Evolutionary conservation across 2,797 vertebrate genomes (phyloP), one percentile per base, ranked within the genome.

Genomic region (Neomorphus geoffroyi): DNA sequence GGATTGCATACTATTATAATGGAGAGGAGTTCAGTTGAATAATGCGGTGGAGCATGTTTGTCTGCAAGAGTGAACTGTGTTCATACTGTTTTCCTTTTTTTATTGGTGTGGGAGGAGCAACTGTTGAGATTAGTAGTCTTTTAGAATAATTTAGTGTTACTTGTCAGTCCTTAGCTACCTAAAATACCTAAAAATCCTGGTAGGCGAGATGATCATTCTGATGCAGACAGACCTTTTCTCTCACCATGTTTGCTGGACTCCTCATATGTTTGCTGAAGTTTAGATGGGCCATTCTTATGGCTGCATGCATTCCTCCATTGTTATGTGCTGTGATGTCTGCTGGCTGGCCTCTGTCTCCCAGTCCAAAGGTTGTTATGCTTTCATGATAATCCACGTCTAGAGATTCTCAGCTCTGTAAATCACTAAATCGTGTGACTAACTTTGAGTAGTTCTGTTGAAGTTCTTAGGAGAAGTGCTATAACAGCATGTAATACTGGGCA

Each of bases 71-170:
- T 67, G 60, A 94, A 71, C 74, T 78, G 48, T 92, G 48, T 67
- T 93, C 18, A 3, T 87, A 19, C 37, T 73, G 1, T 58, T 73
- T 88, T 78, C 71, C 45, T 67, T 82, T 95, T n/a, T 84, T 67
- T 89, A 1, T 83, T 85, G 75, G 19, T 80, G 61, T 96, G 84
- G 88, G 91, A 89, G 81, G 92, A 95, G 88, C 79, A 71, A 87
- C 33, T 89, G 37, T 82, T 92, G 27, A 54, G 33, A 75, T 88
- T 65, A 78, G 27, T 82, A 80, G 41, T 87, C 33, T 81, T 86
- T 66, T 33, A 87, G 91, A 83, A 54, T 74, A 92, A 92, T 94
- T 80, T 64, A n/a, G 54, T 48, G 57, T 82, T 82, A 77, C 28
- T 90, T 93, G 72, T 67, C 48, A 77, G 14, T 87, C 50, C 24